Base-by-base conservation (phyloP, 2,888 invertebrate species). In the Drosophila limbata region DNA sequence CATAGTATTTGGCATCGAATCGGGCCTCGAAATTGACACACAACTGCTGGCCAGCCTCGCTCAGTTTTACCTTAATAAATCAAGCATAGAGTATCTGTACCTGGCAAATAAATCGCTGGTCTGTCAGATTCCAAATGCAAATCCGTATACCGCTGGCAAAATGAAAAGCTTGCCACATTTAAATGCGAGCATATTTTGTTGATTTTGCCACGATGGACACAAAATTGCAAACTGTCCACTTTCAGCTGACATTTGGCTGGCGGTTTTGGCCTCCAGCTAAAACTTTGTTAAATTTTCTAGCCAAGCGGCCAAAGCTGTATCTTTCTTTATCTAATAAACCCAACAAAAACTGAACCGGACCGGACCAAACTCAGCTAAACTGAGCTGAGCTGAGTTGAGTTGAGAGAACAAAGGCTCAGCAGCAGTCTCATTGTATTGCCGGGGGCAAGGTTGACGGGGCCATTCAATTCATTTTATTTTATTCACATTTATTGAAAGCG, bases 401-500 rank as follows among this genome's bases (percentile, higher is more conserved):
- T 28, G 19, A 48, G 48, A 65, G 62, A 61, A 69, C 60, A 82
- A 79, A 76, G 69, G 64, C 53, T 48, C 48, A 37, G 56, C 4
- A 28, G 61, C 52, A 59, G 65, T 15, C 45, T 39, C 71, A 42
- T 42, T 66, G 50, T 40, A 55, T 56, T 69, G 77, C 75, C 71
- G 15, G 66, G 56, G 60, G 78, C 68, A 78, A 80, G 83, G 81
- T 78, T 83, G 73, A 69, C 70, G 73, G 70, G 71, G 70, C 50
- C 77, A 77, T 67, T 57, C 66, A 50, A 69, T 77, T 77, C 77
- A 77, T 77, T 79, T 84, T 79, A 77, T 77, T 81, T 84, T 79
- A 71, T 84, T 75, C 84, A 75, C 75, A 84, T 67, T 81, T 86
- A 84, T 84, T 84, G 86, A 84, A 84, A 77, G 75, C 81, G 63